Evolutionary conservation across 2,113 vertebrate genomes (phyloP), one percentile per base, ranked within the genome.

Genomic region (Tachuris rubrigastra): DNA sequence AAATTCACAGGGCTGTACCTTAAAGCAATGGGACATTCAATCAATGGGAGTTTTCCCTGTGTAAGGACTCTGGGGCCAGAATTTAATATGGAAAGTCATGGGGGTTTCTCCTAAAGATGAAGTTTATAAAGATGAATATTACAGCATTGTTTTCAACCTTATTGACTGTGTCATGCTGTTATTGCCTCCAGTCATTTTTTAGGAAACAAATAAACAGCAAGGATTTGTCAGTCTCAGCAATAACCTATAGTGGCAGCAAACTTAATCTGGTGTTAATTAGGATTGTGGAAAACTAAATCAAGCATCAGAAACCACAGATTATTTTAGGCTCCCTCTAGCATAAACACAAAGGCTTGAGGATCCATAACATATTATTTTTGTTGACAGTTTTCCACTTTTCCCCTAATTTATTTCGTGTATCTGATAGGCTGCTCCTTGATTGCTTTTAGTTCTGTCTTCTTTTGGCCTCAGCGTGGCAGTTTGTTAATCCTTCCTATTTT

Each of bases 221-320:
- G 82, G 76, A 96, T 98, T 98, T 96, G 93, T 97, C 95, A 97
- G 93, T 95, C 96, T 98, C 96, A 94, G 88, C 94, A 85, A 92
- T 98, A 98, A 98, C 98, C 96, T 93, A 97, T 87, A 96, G 80
- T 97, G 98, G 97, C 98, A 98, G 98, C 89, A 93, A 97, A 97
- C 97, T 98, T 98, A 98, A 98, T 98, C 98, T 98, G 97, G 87
- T 97, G 96, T 97, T 98, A 98, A 99, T 99, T 98, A 99, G 94
- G 96, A 98, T 98, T 98, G 97, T 98, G 98, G 98, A 98, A 99
- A 99, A 98, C 97, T 98, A 98, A 98, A 98, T 98, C 98, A 99
- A 98, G 98, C 98, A 98, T 99, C 98, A 98, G 97, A 98, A 98
- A 93, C 97, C 97, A 97, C 96, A 98, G 98, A 98, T 98, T 98